These are phyloP conservation scores for Charanyca ferruginea DNA, from an alignment of 2,888 invertebrate species.

Conservation along the genomic window DNA sequence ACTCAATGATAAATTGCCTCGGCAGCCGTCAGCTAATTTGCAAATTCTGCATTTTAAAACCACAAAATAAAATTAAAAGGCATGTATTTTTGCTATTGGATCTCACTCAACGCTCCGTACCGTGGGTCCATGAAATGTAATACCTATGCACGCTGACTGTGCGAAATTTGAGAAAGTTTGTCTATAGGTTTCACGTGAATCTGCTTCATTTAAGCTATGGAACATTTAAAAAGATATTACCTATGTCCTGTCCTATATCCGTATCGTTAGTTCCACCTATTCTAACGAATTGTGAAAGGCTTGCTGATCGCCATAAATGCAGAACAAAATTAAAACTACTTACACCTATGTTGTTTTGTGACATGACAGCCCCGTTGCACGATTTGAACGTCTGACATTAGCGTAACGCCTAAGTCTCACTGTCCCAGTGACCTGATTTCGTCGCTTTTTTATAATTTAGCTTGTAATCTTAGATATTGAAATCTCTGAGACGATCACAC, in stretches of 20 bases:
- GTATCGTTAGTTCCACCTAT: neutral
- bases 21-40: no score
- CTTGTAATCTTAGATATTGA: neutral
- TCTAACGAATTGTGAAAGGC: slow-evolving; percentile 1
- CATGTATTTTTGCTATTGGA: no score
- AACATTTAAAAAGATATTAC: no score
- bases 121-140: slow-evolving; percentile 9
- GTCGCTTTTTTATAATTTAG: neutral
- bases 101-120: neutral
- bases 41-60: no score
- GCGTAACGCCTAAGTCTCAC: neutral
- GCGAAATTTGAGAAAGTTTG: neutral
- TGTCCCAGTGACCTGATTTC: neutral
- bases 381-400: neutral
- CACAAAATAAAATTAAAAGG: no score
- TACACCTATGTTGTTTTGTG: no score
- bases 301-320: neutral
- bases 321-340: neutral
- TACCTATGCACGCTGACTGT: neutral
- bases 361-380: no score
- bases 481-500: neutral
- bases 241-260: no score
- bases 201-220: no score
- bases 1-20: no score
- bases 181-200: no score